These are phyloP conservation scores for Pycnomerus fuliginosus DNA, from an alignment of 2,888 invertebrate genomes.

Conservation along the genomic window DNA sequence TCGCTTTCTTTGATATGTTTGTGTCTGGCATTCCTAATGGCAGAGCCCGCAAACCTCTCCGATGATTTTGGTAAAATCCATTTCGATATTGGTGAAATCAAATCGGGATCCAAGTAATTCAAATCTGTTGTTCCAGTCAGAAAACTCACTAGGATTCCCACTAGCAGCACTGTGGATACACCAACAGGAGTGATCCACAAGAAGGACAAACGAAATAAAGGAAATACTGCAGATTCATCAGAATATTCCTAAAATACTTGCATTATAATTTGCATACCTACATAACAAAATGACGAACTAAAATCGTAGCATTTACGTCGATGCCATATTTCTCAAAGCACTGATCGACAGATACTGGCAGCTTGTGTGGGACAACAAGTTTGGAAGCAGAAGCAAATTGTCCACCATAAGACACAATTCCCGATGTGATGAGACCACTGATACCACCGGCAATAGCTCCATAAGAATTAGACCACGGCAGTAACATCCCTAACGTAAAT, in stretches of 20 bases:
- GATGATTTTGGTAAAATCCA: slow-evolving; percentile 49
- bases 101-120: slow-evolving; percentile 57
- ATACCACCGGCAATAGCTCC: slow-evolving; percentile 64
- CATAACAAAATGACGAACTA: slow-evolving; percentile 35
- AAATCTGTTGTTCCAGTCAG: slow-evolving; percentile 57
- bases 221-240: slow-evolving; percentile 62
- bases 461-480: slow-evolving; percentile 75
- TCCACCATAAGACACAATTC: slow-evolving; percentile 66
- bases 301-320: slow-evolving; percentile 46
- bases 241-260: slow-evolving; percentile 33
- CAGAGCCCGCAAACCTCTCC: slow-evolving; percentile 35
- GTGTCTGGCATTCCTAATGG: slow-evolving; percentile 30
- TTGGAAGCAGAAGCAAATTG: slow-evolving; percentile 66
- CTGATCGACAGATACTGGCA: slow-evolving; percentile 55
- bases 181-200: slow-evolving; percentile 81
- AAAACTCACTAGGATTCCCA: slow-evolving; percentile 67
- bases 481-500: slow-evolving; percentile 78
- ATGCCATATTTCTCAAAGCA: slow-evolving; percentile 47
- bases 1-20: slow-evolving; percentile 5
- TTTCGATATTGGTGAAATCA: slow-evolving; percentile 63
- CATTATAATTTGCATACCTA: slow-evolving; percentile 1
- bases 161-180: slow-evolving; percentile 63
- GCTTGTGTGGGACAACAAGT: slow-evolving; percentile 58
- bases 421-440: slow-evolving; percentile 62
- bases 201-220: slow-evolving; percentile 75